Evolutionary conservation across 2,113 vertebrate species (phyloP), one percentile per base, ranked within the genome.

Genomic region (Phrynocephalus versicolor): DNA sequence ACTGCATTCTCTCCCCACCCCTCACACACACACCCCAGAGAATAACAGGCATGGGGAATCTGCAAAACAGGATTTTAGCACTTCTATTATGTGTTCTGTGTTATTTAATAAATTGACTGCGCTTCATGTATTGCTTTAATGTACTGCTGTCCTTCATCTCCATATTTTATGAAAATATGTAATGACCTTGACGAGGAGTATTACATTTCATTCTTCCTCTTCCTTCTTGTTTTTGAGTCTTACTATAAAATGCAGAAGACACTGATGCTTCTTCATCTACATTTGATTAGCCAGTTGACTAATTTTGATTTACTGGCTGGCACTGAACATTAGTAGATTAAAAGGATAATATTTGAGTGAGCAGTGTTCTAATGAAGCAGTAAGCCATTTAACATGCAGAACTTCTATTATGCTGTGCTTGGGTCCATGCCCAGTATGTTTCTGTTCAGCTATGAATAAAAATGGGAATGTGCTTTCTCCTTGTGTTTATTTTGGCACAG

Each of bases 401-500:
- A 57, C 74, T 83, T 91, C 91, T 88, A 55, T 77, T 86, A 30
- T 82, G 74, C 33, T 21, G 14, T 85, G 37, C 51, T 87, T 74
- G 85, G 16, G 69, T 91, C 88, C 92, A 60, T 65, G 79, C 80
- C 60, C 39, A 78, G 0, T 74, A 83, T 1, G 2, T 91, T 90
- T 77, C 86, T 85, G 78, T 87, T 92, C 86, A 93, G 30, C 45
- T 92, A 73, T 81, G 72, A 92, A 88, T 88, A 88, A 70, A 90
- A 90, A 86, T 69, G 82, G 67, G 65, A 92, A 88, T 1, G 30
- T 6, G 1, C 84, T 90, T 79, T 88, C 14, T 14, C 1, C 58
- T 57, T 76, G 78, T 88, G 83, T 90, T 92, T 90, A 67, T 89
- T 91, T 91, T 94, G 93, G 87, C 88, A 82, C 33, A 30, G 80